These are phyloP conservation scores for Xyrauchen texanus DNA, from an alignment of 2,113 vertebrate species.

Conservation along the genomic window DNA sequence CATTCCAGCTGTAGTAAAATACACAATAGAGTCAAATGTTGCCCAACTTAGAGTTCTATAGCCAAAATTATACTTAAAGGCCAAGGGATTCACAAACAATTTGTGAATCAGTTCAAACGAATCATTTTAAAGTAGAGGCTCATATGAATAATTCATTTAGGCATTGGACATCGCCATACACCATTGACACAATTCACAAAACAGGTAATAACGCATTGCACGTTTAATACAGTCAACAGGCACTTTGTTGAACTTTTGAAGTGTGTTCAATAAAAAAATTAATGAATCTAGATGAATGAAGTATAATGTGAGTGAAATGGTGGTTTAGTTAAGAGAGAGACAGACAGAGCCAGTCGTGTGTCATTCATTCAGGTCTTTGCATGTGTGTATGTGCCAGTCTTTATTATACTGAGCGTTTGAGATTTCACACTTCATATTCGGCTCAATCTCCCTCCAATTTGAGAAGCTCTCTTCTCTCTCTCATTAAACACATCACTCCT, in stretches of 20 bases:
- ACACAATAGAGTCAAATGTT: too few species aligned
- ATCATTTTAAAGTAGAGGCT: too few species aligned
- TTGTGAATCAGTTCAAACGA: too few species aligned
- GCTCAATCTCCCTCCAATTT: constrained; percentile 83
- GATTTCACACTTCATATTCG: constrained; percentile 96
- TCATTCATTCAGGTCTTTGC: constrained; percentile 13
- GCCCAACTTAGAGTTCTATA: too few species aligned
- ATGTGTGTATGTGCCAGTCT: constrained; percentile 79
- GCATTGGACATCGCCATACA: too few species aligned
- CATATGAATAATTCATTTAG: too few species aligned
- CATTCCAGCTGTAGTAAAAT: too few species aligned
- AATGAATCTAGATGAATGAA: background rate
- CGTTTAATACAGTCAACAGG: background rate
- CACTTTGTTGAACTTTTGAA: background rate
- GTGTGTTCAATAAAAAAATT: background rate
- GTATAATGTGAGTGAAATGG: background rate
- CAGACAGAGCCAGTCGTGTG: background rate
- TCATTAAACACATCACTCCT: constrained; percentile 76
- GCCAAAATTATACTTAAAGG: too few species aligned
- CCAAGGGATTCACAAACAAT: too few species aligned
- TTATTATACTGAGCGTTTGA: constrained; percentile 98
- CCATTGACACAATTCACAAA: too few species aligned
- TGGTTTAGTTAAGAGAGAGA: background rate
- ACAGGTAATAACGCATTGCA: background rate
- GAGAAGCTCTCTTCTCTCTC: constrained; percentile 70